Base-by-base conservation (phyloP, 2,113 vertebrate species). In the Galbula dea region DNA sequence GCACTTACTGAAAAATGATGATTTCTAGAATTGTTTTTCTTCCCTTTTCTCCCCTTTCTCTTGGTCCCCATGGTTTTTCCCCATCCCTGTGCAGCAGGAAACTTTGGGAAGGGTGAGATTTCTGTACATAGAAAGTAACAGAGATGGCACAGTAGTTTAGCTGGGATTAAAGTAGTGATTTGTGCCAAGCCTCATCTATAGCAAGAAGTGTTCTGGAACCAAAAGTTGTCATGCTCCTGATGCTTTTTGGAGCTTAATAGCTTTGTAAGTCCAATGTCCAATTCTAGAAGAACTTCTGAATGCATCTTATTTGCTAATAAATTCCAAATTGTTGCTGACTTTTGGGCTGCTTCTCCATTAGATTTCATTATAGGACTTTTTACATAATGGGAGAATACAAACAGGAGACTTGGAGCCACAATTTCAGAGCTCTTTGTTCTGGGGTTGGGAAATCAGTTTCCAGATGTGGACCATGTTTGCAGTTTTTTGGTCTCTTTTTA, bases 361-460 rank as follows among this genome's bases (percentile, higher is more conserved):
- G 87, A 75, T 94, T 86, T 95, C 95, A 95, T 94, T 95, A 90
- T 66, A 86, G 41, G 65, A 85, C 58, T 71, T 95, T 96, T 95
- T 93, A 79, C 86, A 93, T 96, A 95, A 97, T 91, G 52, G 82
- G 68, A 95, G 74, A 90, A 74, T 72, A 92, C 91, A 95, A 95
- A 90, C 90, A 87, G 86, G 78, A 94, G 87, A 89, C 89, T 96
- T 86, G 87, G 88, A 95, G 79, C 85, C 91, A 91, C 86, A 83
- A 1, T 73, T 96, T 90, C 71, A 91, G 89, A 93, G 72, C 72
- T 94, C 92, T 97, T 97, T 97, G 94, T 97, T 97, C 95, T 92
- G 66, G 76, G 74, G 75, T 94, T 97, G 95, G 78, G 94, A 96
- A 96, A 96, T 96, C 63, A 26, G 86, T 90, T 97, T 97, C 97